Evolutionary conservation across 92 coral and sea anemone species (phyloP), one percentile per base, ranked within the genome.

Genomic region (Pocillopora grandis): DNA sequence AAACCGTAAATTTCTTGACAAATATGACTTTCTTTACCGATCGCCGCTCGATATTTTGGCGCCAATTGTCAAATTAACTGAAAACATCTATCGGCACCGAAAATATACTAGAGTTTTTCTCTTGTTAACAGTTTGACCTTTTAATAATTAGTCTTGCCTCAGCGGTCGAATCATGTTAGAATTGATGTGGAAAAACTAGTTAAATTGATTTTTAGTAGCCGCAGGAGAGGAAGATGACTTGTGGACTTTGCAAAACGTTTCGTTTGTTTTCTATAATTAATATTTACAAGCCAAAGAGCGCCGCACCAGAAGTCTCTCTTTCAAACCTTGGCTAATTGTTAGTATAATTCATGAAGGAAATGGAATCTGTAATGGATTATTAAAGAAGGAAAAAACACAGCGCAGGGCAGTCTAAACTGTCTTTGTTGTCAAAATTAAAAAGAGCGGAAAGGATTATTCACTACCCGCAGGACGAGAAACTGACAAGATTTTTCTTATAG

Each of bases 11-110:
- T 63, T 36, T 27, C 20, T 56, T 65, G 56, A 68, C 76, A 66
- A 72, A 72, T 57, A 58, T 19, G 62, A 35, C 62, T 3, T 77
- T 65, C 62, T 69, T 78, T 48, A 60, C n/a, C 16, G 82, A 78
- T 65, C 71, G 19, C 67, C 35, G 75, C 76, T 63, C 42, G 66
- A 80, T 67, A 58, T 37, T 81, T 81, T 71, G 70, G 85, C 85
- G 85, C 85, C 85, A 59, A 33, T 71, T 81, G 85, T 36, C 71
- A 36, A 58, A 72, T 81, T 59, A 80, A 59, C 23, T 35, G 35
- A n/a, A 58, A 58, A 72, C 85, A 20, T 72, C 85, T 72, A 72
- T 61, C 64, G 71, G 49, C 79, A 73, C 86, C 86, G 86, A 82
- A 72, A 82, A 72, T 36, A 72, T 27, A 10, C 70, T 48, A 1